phyloP scores from a whole-genome alignment of 2,113 vertebrate species.

The Sylvietta virens region DNA sequence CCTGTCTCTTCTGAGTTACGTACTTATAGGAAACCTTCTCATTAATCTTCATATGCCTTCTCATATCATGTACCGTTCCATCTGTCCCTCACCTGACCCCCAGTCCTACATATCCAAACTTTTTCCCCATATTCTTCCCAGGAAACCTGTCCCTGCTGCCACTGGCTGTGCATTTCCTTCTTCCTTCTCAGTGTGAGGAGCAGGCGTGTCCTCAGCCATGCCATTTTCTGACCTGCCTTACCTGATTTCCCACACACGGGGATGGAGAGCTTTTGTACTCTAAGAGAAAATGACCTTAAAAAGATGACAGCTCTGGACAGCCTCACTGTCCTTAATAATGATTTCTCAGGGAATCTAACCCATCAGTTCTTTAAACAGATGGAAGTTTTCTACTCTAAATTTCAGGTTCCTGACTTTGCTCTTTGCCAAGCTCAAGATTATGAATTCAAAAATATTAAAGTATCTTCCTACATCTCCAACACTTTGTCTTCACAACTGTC shows the following conservation, averaged over 20 bases:
- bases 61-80: background rate
- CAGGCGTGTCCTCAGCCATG: background rate
- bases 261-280: background rate
- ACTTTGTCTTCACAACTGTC: background rate
- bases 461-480: background rate
- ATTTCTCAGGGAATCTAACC: background rate
- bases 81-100: background rate
- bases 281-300: background rate
- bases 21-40: background rate
- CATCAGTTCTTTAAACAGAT: background rate
- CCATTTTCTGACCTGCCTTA: background rate
- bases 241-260: background rate
- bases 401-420: background rate
- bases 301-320: background rate
- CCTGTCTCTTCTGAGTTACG: background rate
- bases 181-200: background rate
- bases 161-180: background rate
- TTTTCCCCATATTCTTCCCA: background rate
- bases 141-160: background rate
- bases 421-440: background rate
- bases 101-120: too few species aligned
- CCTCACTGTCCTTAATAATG: background rate
- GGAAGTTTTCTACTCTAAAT: background rate
- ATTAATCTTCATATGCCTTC: background rate
- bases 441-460: background rate